Evolutionary conservation across 2,797 vertebrate genomes (phyloP), one percentile per base, ranked within the genome.

Genomic region (Sebastes glaucus): DNA sequence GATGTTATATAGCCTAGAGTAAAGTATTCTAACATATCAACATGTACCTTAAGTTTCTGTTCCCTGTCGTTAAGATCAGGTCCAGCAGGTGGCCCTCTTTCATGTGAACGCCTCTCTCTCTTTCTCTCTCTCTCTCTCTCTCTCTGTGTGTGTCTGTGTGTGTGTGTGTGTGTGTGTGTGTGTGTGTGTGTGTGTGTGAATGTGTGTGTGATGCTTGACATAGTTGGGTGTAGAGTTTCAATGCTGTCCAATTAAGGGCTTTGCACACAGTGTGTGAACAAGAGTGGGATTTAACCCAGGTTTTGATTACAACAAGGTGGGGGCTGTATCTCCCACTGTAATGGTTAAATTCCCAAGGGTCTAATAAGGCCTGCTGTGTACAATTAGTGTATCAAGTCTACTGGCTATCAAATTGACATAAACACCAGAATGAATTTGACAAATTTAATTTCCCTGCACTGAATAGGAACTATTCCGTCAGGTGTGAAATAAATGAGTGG

Each of bases 61-160:
- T 77, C 16, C 56, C 32, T 83, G 80, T 74, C 35, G 32, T 80
- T 22, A 52, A 20, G n/a, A 27, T 16, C 13, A 55, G 2, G 22
- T 71, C 91, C 92, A 92, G 93, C 87, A 94, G 94, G 88, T 92
- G 93, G 88, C 93, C 80, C 88, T 88, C 84, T 93, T 90, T 93
- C 87, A 87, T 83, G 52, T 82, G 38, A 83, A 78, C 81, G 2
- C 65, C 49, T 38, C 35, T 78, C 25, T 78, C 59, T 53, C 25
- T 25, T 6, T 42, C 30, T 67, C 20, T 49, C n/a, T 62, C 55
- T 61, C 22, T 68, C 63, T 64, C 42, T 63, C 42, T 67, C 62
- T 67, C 63, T 71, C 22, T 25, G 3, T 25, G 25, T 25, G 25
- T 25, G 25, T 25, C 3, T 25, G 23, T 25, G 23, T n/a, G 23